Conservation (phyloP, 2,797 vertebrate genomes). For the Danio choprae region DNA sequence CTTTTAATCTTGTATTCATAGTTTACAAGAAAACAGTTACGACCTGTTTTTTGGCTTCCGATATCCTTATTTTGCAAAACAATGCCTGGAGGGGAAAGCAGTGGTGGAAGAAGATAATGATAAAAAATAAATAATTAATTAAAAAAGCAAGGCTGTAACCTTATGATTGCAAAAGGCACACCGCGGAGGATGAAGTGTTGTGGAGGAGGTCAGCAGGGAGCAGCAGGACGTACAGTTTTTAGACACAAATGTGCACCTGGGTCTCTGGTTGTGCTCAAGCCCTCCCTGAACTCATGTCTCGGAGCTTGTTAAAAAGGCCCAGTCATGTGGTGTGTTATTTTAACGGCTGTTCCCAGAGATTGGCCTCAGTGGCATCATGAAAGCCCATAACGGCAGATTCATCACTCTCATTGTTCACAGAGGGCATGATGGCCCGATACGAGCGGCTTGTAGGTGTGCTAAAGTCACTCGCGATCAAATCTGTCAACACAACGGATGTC, state of each 20-base stretch:
- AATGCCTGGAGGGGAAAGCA: background rate
- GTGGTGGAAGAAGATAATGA: background rate
- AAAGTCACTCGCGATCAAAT: slow-evolving; percentile 80
- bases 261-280: slow-evolving; percentile 60
- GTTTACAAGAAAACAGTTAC: background rate
- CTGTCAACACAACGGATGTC: slow-evolving; percentile 79
- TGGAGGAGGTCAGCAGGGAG: slow-evolving; percentile 56
- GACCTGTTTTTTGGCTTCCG: background rate
- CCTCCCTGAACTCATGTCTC: slow-evolving; percentile 60
- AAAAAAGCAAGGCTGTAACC: slow-evolving; percentile 29
- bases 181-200: slow-evolving; percentile 61
- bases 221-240: slow-evolving; percentile 64
- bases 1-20: background rate
- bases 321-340: slow-evolving; percentile 80
- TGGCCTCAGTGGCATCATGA: slow-evolving; percentile 74
- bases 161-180: slow-evolving; percentile 25
- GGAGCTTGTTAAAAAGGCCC: slow-evolving; percentile 76
- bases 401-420: slow-evolving; percentile 71
- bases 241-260: slow-evolving; percentile 68
- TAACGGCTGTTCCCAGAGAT: slow-evolving; percentile 76
- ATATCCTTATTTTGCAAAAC: background rate
- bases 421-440: slow-evolving; percentile 70
- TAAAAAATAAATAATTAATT: slow-evolving; percentile 16
- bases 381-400: slow-evolving; percentile 79
- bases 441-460: slow-evolving; percentile 74